Base-by-base conservation (phyloP, 2,888 invertebrate species). In the Kryphioiulus occultus region DNA sequence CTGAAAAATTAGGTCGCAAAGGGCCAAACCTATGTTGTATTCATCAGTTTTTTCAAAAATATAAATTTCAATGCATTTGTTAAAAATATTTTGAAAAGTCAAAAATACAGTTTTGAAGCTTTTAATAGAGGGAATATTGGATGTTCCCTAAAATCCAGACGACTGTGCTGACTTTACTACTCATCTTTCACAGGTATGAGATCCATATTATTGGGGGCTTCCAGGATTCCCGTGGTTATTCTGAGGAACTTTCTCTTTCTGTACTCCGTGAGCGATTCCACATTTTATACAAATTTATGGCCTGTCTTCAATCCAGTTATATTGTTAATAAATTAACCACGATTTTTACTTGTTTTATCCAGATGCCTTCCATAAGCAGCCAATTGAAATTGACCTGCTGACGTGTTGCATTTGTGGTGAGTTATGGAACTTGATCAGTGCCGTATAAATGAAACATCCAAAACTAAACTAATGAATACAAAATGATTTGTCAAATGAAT, bases 131-230 rank as follows among this genome's bases (percentile, higher is more conserved):
- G 39, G 39, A 39, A 39, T 5, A 39, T 3, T 39, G 3, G 39
- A 39, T 39, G 5, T 39, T 39, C 39, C 39, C 39, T 39, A 9
- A 39, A 5, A 39, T 39, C 9, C 39, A 39, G 9, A 39, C 3
- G 9, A 9, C 39, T 39, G 3, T 9, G 9, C 39, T 39, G 3
- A 39, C 39, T 39, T 39, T 39, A 5, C 39, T 39, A 39, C 39
- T 39, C 39, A 39, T 59, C 39, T 89, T 87, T 90, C 89, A 68
- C 89, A 94, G 98, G 90, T 94, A 98, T 87, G 97, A 98, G 92
- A 93, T 98, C 90, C 97, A 97, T 92, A 93, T 98, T 89, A 95
- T 97, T 89, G 98, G 98, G 88, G 98, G 98, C 83, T 98, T 97
- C 93, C 95, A 95, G 89, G 98, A 98, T 92, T 94, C 95, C 3